Evolutionary conservation across 1,140 invertebrate genomes (phyloP).

Genomic region (Aethina tumida): DNA sequence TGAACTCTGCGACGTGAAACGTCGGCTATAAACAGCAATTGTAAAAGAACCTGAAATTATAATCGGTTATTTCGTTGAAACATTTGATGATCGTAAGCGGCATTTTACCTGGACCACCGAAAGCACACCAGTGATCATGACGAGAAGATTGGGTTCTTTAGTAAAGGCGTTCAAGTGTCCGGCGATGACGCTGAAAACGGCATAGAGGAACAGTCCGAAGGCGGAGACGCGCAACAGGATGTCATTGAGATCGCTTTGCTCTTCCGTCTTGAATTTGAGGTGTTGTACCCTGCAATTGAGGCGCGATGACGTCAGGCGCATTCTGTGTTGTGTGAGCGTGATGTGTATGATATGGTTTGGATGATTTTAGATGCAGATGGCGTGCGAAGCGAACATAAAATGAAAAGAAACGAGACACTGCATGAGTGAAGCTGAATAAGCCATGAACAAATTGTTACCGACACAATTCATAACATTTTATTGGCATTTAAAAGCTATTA

Average conservation of each 20-base stretch:
- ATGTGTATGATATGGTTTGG: constrained; percentile 2
- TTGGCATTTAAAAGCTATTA: not conserved
- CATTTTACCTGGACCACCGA: constrained; percentile 66
- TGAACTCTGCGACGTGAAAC: constrained; percentile 84
- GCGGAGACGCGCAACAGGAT: constrained; percentile 83
- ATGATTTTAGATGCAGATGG: constrained; percentile 6
- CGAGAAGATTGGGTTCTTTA: constrained; percentile 75
- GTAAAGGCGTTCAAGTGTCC: constrained; percentile 73
- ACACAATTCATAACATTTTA: not conserved
- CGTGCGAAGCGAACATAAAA: constrained; percentile 22
- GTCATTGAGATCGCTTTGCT: constrained; percentile 80
- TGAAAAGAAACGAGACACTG: constrained; percentile 14
- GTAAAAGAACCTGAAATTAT: constrained; percentile 65
- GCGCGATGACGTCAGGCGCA: constrained; percentile 19
- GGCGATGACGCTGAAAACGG: constrained; percentile 86
- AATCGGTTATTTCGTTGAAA: not conserved
- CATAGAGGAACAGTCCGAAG: constrained; percentile 85
- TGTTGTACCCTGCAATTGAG: constrained; percentile 62
- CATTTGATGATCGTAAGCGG: not conserved
- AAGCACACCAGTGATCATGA: constrained; percentile 80
- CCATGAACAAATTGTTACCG: constrained; percentile 1
- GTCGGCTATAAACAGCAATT: constrained; percentile 91
- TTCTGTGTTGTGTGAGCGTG: constrained; percentile 16
- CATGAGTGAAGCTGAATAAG: not conserved
- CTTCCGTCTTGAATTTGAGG: constrained; percentile 79